A percentile compares a stretch with the other conserved stretches of the same genome.
These are phyloP conservation scores for Nephrotoma flavescens DNA, from an alignment of 2,888 invertebrate species.

Conservation along the genomic window DNA sequence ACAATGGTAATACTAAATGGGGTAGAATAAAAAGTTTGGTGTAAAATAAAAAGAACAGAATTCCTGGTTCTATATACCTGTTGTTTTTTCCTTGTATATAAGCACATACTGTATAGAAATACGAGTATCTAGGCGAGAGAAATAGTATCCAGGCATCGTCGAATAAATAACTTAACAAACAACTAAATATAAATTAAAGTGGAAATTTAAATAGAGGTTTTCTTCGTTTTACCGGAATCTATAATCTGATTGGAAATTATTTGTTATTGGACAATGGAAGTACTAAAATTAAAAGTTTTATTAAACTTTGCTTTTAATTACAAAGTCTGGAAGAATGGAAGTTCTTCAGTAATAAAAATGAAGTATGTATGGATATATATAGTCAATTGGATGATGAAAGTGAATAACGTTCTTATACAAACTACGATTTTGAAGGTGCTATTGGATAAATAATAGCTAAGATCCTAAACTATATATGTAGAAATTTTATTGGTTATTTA, in stretches of 20 bases:
- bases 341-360: neutral
- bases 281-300: neutral
- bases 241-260: neutral
- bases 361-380: neutral
- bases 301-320: neutral
- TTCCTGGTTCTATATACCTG: neutral
- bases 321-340: neutral
- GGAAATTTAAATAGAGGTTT: neutral
- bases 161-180: neutral
- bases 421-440: no score
- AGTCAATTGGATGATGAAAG: no score
- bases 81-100: neutral
- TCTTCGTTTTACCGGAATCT: neutral
- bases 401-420: no score
- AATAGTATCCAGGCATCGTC: neutral
- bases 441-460: no score
- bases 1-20: neutral
- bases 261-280: neutral
- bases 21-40: neutral
- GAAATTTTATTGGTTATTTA: no score
- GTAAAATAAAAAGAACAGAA: neutral
- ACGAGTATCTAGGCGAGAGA: neutral
- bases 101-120: neutral
- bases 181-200: neutral
- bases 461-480: no score